A percentile compares a stretch with the other conserved stretches of the same genome.
phyloP scores from a whole-genome alignment of 2,888 invertebrate species.

The Ophonus ardosiacus region DNA sequence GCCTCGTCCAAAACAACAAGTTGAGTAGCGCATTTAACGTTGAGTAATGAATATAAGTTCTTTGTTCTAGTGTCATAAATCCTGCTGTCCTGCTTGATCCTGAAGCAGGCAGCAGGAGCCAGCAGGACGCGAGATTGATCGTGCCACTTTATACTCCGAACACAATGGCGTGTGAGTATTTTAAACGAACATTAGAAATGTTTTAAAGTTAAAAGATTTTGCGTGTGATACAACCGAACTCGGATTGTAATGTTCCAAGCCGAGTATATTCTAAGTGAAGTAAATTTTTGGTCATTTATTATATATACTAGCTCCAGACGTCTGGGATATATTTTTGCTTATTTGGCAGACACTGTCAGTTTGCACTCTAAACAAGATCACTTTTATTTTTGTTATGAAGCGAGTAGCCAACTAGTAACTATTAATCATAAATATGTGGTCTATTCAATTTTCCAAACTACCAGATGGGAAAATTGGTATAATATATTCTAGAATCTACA shows the following conservation, averaged over 20 bases:
- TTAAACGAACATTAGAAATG: constrained; percentile 38
- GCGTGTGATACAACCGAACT: constrained; percentile 16
- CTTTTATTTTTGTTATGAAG: not conserved
- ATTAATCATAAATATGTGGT: not conserved
- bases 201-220: constrained; percentile 43
- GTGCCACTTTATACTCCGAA: constrained; percentile 27
- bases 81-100: constrained; percentile 42
- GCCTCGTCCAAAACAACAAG: constrained; percentile 3
- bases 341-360: not conserved
- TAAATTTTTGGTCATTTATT: not conserved
- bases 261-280: not conserved
- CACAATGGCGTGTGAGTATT: constrained; percentile 31
- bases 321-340: not conserved
- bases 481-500: no score
- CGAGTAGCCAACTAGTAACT: not conserved
- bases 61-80: constrained; percentile 44
- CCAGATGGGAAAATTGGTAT: not conserved
- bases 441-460: not conserved
- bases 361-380: not conserved
- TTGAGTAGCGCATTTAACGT: constrained; percentile 41
- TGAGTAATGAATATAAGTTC: constrained; percentile 44
- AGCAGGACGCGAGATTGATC: constrained; percentile 39
- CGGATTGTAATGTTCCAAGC: not conserved
- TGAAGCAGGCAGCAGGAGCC: constrained; percentile 34
- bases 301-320: not conserved